Base-by-base conservation (phyloP, 2,888 invertebrate species). In the Minunthozetes semirufus region DNA sequence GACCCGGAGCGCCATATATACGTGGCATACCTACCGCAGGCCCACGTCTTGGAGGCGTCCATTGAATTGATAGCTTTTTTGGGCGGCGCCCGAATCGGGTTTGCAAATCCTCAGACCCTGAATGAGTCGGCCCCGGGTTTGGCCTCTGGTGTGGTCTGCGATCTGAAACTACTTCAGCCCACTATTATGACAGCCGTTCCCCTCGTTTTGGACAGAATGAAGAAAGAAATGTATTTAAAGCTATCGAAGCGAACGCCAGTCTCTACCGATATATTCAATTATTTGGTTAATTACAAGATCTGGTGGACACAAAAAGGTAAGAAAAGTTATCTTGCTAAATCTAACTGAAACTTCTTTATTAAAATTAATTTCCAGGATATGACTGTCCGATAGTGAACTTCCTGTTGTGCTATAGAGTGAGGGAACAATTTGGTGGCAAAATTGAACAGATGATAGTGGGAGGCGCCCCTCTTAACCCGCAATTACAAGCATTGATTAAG, bases 121-220 rank as follows among this genome's bases (percentile, higher is more conserved):
- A 72, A 72, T 33, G 75, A 75, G 19, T 63, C 75, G 17, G 72
- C 75, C 15, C 75, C 75, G n/a, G 75, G 75, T 25, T n/a, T 75
- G 50, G 72, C 68, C 13, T 17, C 33, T 6, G 75, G 75, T 0
- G 17, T 15, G 17, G 33, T 46, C 22, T 61, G 99, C 4, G 99
- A 99, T 84, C 93, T 96, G 17, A 89, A 91, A 61, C 90, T 93
- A 1, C 85, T 98, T 74, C 87, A 88, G 80, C 99, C 99, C 3
- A 96, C 97, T 1, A 90, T 96, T 81, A 90, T 99, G 87, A 95
- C 96, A 5, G 90, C 95, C 72, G 99, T 99, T 63, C 99, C 99
- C 76, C 19, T 75, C 19, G 75, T 75, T 17, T 42, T 75, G 17
- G 75, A 75, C 42, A 46, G 72, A 17, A 75, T 99, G 82, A 94